Evolutionary conservation across 2,888 invertebrate species (phyloP), one percentile per base, ranked within the genome.

Genomic region (Tetropium fuscum): DNA sequence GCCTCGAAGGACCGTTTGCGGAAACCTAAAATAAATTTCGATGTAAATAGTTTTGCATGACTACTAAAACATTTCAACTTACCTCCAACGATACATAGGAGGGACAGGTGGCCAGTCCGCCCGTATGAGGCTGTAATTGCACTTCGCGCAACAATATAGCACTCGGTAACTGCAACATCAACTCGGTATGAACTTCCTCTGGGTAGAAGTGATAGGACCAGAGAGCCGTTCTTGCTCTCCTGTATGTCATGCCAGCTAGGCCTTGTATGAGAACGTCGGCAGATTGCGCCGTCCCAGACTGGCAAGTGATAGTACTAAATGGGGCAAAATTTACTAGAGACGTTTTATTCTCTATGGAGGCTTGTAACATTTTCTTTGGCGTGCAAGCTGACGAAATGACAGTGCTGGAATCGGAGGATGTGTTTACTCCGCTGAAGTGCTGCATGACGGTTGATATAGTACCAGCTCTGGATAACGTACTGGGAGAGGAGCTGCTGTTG

Each of bases 191-290:
- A 30, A 91, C 91, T 82, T 96, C 95, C 70, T 90, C 89, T 20
- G 94, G 93, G 83, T 94, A 95, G 84, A 95, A 97, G 84, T 97
- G 94, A 83, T 97, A 96, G 20, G 93, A 92, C 97, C 97, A 97
- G n/a, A 95, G 92, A 2, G 97, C 93, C 1, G 94, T 92, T 58
- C 96, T 87, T 15, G 95, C 93, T 32, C 97, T 85, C 34, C 95
- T 86, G 75, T 93, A 92, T 2, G 94, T 91, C 0, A 93, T 90
- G 66, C 87, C 87, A 2, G 77, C 53, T 16, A 67, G 27, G 11
- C 70, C 67, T 78, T 93, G 91, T 66, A 97, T 91, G 27, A 97
- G 85, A 60, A 94, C 91, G 80, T 95, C 95, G 0, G 96, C 93
- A 0, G 95, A 90, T 77, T 95, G 94, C 4, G 95, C 94, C 2